Evolutionary conservation across 1,140 invertebrate species (phyloP), one percentile per base, ranked within the genome.

Genomic region (Camponotus pennsylvanicus): DNA sequence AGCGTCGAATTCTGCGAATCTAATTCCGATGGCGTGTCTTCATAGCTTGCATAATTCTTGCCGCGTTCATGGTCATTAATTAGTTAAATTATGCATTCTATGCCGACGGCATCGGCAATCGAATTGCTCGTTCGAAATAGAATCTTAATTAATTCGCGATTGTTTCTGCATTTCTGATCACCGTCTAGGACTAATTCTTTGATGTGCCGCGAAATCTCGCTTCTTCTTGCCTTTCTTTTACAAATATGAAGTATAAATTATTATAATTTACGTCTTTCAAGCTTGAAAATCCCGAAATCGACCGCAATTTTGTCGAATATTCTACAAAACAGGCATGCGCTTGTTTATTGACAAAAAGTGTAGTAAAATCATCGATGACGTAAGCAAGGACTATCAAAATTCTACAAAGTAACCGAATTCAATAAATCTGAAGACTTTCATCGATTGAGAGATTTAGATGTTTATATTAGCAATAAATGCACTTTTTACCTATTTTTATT

Each of bases 71-170:
- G 45, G 61, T 40, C 42, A 76, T 84, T 84, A 78, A 66, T 85
- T 78, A 66, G 66, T 18, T 27, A 52, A 77, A 66, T 21, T 18
- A 61, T 42, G 70, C 73, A n/a, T 78, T 66, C 64, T 76, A 37
- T 71, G 55, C 18, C 55, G 55, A 61, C 55, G 82, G 15, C 73
- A 32, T 67, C 21, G 34, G 42, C 59, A 78, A 66, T 77, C 82
- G 45, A 76, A 77, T 85, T 40, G 42, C 21, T 66, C 32, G n/a
- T 7, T 63, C 9, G 13, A 42, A 83, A 64, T 78, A 42, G 21
- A 78, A 45, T 70, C 73, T 85, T 66, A 66, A 85, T 85, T 66
- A 78, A 85, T 78, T 85, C 61, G 18, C 40, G 57, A 64, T 85
- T 77, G 21, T 66, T 66, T 66, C 13, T 27, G 55, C 40, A 45